Evolutionary conservation across 2,797 vertebrate genomes (phyloP).

Genomic region (Gila robusta): DNA sequence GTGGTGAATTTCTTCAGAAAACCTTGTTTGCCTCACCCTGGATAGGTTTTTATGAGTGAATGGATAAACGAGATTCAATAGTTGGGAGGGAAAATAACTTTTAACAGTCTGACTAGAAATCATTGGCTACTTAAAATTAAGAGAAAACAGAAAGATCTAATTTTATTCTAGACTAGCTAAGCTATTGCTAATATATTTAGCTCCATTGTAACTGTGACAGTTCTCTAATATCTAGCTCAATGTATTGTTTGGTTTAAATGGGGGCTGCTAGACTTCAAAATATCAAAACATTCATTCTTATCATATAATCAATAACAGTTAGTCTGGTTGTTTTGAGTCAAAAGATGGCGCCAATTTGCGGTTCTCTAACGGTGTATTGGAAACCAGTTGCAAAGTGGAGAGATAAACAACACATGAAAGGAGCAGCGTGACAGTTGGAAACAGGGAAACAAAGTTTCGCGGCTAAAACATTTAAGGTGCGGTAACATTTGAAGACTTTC

Average conservation of each 20-base stretch:
- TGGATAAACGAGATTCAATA: neutral
- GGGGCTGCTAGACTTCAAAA: neutral
- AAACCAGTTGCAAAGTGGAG: neutral
- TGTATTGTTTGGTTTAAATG: neutral
- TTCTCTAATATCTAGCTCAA: neutral
- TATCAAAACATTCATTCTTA: neutral
- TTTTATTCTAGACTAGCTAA: neutral
- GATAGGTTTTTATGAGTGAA: neutral
- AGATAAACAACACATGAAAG: neutral
- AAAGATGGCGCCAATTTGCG: neutral
- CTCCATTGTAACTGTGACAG: neutral
- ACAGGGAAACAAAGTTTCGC: neutral
- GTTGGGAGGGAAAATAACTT: neutral
- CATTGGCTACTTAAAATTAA: neutral
- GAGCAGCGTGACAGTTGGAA: neutral
- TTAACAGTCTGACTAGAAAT: neutral
- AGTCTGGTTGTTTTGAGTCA: neutral
- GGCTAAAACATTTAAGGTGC: neutral
- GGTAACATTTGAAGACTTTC: neutral
- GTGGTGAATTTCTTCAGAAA: conserved; percentile 58
- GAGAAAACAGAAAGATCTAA: neutral
- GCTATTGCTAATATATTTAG: neutral
- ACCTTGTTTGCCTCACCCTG: neutral
- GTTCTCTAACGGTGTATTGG: neutral
- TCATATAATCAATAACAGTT: neutral